Evolutionary conservation across 2,888 invertebrate genomes (phyloP), one percentile per base, ranked within the genome.

Genomic region (Labia minor): DNA sequence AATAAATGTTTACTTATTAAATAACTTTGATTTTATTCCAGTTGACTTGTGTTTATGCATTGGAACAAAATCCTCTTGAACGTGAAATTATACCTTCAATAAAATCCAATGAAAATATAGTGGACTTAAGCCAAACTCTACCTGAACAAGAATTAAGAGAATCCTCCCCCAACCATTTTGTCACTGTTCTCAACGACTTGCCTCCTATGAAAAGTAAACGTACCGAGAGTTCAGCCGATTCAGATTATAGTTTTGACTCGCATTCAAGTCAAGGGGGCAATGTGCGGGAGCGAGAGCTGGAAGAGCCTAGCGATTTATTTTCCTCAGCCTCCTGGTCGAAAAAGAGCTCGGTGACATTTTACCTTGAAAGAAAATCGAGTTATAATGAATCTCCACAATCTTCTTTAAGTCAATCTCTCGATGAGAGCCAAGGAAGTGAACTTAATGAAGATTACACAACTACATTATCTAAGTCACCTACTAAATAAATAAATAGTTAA

Each of bases 211-310:
- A 33, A 33, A 8, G 21, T 19, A 61, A 65, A 10, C 64, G 67
- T 16, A 65, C 67, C 33, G 71, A 69, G 37, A 70, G 70, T 65
- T 70, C 69, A 16, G 69, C 67, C 21, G 71, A 70, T 61, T 69
- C 70, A 8, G 69, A 69, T 49, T 69, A 70, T 68, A 70, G 70
- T 66, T 71, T 69, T 65, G 70, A 67, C 65, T 70, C 70, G 8
- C 69, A 69, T 63, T 66, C 68, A n/a, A 71, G 69, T 63, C 33
- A 11, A 33, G 33, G 11, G 6, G 33, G 33, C 6, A 69, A 69
- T 62, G 68, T 68, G 16, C 63, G 68, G 11, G 69, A 69, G 37
- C 49, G 68, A n/a, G 70, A 70, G 19, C 37, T 65, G n/a, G 68
- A 71, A 37, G 70, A 69, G 37, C 21, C 61, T 8, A 21, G 61